Evolutionary conservation across 2,113 vertebrate genomes (phyloP), one percentile per base, ranked within the genome.

Genomic region (Chamaea fasciata): DNA sequence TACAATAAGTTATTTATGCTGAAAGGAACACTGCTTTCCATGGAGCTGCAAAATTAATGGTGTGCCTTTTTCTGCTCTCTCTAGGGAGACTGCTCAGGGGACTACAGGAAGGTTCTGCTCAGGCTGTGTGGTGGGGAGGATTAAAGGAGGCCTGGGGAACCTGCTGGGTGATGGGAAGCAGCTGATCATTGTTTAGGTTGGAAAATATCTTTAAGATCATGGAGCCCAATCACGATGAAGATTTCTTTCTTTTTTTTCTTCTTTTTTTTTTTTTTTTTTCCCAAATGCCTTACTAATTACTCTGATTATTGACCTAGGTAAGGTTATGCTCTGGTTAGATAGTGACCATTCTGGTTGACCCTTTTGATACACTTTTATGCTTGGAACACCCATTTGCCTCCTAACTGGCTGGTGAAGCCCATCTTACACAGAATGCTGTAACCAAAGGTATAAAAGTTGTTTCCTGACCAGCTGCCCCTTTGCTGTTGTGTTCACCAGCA

Each of bases 71-170:
- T 64, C 78, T 92, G 74, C 23, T 73, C 88, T 91, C 44, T 94
- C 75, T 16, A 99, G 99, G 99, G 98, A 60, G 99, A 99, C 95
- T 98, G 98, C 47, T 99, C 99, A 3, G 99, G 99, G 30, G 99
- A 99, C 97, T 99, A 99, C 79, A 98, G 98, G 85, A 99, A 99
- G 85, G 98, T 99, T 73, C 98, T 99, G 77, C 98, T 99, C 87
- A 96, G 97, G 50, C 98, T 99, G 60, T 99, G 99, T 78, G 99
- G 99, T 65, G 98, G 98, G 56, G 99, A 99, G 75, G 98, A 98
- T 80, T 98, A 95, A 96, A 87, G 52, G 49, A 23, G 39, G 33
- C 64, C 71, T 46, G 50, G 3, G 37, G 10, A 13, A 17, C n/a
- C 63, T 59, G 37, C 77, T 65, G 57, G 75, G 63, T 39, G 50